Evolutionary conservation across 2,888 invertebrate genomes (phyloP), one percentile per base, ranked within the genome.

Genomic region (Auanema freiburgensis): DNA sequence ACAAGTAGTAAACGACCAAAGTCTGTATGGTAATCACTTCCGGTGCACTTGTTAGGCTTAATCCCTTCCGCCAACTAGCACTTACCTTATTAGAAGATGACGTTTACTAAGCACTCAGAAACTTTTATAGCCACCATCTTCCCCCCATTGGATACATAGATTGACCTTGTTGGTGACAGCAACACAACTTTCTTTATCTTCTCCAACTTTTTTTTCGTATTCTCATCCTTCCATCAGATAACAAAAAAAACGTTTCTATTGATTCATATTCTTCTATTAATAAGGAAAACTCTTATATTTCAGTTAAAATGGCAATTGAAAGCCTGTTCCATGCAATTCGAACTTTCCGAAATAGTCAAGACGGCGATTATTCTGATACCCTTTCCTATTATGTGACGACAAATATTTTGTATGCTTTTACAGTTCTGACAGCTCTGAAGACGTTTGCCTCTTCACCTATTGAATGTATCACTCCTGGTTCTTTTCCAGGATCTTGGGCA

Each of bases 401-500:
- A 23, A 77, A 77, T 62, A 24, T 74, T 25, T 65, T 77, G 40
- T 41, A 77, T 14, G 69, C 61, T 5, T 54, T 66, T 57, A 61
- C 75, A 21, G 44, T 59, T 8, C n/a, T 77, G 52, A 63, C 65
- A 25, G 72, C 72, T 23, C 54, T 63, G 57, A 76, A 72, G 65
- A 71, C 66, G 44, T 76, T 69, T 64, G 49, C 61, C 40, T 63
- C 53, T 0, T 53, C 67, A 23, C 77, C 77, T 11, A 60, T 78
- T 24, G 76, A 78, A 56, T 78, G 77, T 58, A 59, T 67, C 24
- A 73, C 71, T 24, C 74, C 74, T 3, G 60, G 71, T 40, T 67
- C 66, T 56, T 74, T 77, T 54, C 74, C 73, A 14, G 67, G 65
- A 11, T 65, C 64, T 57, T 72, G 71, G 57, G 55, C 66, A 23